phyloP scores from a whole-genome alignment of 1,140 invertebrate genomes.

The Drosophila prosaltans region DNA sequence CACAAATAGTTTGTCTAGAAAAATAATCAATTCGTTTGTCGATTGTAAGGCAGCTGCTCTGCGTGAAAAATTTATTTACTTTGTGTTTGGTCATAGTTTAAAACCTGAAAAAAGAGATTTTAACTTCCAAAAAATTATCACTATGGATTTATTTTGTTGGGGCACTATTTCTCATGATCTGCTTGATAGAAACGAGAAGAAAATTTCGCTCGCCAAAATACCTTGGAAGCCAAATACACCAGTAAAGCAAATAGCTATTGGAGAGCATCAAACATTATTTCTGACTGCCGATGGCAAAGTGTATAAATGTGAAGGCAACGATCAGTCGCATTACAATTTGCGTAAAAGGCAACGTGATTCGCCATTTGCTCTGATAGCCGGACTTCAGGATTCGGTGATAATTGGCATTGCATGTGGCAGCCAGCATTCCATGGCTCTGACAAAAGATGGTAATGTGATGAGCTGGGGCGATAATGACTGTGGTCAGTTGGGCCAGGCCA shows the following conservation, averaged over 20 bases:
- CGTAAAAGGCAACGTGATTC: constrained; percentile 90
- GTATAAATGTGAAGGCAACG: constrained; percentile 95
- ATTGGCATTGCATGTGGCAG: constrained; percentile 89
- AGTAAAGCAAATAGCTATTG: constrained; percentile 89
- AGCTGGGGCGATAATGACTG: constrained; percentile 93
- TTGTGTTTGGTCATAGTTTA: too few relatives aligned
- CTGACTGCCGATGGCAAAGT: constrained; percentile 90
- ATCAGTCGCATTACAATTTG: constrained; percentile 91
- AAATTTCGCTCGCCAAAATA: constrained; percentile 86
- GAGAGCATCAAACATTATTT: constrained; percentile 89
- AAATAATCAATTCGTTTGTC: too few relatives aligned
- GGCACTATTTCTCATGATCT: constrained; percentile 91
- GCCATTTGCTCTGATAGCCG: constrained; percentile 87
- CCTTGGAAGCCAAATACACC: constrained; percentile 87
- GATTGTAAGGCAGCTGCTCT: too few relatives aligned
- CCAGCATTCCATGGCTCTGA: constrained; percentile 92
- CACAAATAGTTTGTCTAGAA: too few relatives aligned
- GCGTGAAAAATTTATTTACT: too few relatives aligned
- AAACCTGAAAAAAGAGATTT: too few relatives aligned
- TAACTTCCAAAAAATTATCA: neutral
- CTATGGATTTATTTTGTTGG: constrained; percentile 88
- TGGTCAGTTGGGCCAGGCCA: constrained; percentile 91
- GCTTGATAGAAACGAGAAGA: constrained; percentile 89
- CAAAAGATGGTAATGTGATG: constrained; percentile 94
- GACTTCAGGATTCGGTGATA: constrained; percentile 89